Percentiles rank a stretch among this genome's conserved stretches.
These are phyloP conservation scores for Vombatus ursinus DNA, from an alignment of 2,113 vertebrate species.

Conservation along the genomic window DNA sequence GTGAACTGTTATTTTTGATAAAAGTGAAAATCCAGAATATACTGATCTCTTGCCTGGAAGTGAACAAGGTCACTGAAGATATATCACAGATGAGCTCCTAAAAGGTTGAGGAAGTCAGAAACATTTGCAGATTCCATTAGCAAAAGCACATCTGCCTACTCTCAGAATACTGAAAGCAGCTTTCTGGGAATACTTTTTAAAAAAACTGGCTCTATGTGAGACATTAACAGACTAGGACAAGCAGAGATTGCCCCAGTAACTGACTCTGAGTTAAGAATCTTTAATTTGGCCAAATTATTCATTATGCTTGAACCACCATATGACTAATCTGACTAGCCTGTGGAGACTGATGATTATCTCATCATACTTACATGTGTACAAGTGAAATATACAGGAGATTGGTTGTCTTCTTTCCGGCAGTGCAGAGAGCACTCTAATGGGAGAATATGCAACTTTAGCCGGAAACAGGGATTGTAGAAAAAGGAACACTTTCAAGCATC, in stretches of 20 bases:
- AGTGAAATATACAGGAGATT: accelerated
- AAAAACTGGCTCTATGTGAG: constrained; percentile 62
- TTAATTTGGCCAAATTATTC: constrained; percentile 76
- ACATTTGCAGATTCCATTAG: constrained; percentile 64
- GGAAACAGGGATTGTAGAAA: background rate
- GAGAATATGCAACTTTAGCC: constrained; percentile 20
- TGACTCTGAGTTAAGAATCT: constrained; percentile 71
- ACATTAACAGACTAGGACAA: constrained; percentile 74
- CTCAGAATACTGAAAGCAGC: constrained; percentile 56
- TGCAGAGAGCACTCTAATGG: background rate
- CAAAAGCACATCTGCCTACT: constrained; percentile 55
- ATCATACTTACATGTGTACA: constrained; percentile 7
- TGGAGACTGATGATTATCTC: constrained; percentile 72
- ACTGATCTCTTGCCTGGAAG: constrained; percentile 38
- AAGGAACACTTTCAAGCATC: background rate
- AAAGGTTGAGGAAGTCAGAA: constrained; percentile 65
- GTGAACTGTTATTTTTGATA: constrained; percentile 47
- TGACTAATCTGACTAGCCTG: constrained; percentile 66
- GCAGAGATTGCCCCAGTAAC: constrained; percentile 77
- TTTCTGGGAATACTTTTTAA: constrained; percentile 47
- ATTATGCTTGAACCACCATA: constrained; percentile 58
- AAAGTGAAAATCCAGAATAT: constrained; percentile 32
- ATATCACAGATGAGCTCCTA: constrained; percentile 61
- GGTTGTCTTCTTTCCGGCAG: background rate
- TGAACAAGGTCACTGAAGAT: constrained; percentile 57